Percentiles rank a stretch among this genome's conserved stretches.
phyloP scores from a whole-genome alignment of 2,113 vertebrate genomes.

The Notarius quadriscutis region DNA sequence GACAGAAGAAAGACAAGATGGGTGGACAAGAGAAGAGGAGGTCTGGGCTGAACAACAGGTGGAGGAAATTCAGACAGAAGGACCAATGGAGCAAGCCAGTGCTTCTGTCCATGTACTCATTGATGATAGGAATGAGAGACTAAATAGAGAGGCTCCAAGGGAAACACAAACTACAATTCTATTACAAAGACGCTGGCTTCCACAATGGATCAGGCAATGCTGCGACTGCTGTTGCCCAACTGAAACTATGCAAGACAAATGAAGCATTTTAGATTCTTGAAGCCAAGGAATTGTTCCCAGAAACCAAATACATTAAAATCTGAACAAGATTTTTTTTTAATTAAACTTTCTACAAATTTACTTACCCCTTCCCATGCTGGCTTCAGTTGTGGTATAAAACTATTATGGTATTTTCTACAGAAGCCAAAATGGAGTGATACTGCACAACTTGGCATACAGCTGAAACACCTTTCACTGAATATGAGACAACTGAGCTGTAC shows the following conservation, averaged over 20 bases:
- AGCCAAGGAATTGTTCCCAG: neutral
- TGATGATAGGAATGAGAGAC: neutral
- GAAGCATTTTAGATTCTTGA: conserved; percentile 3
- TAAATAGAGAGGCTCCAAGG: neutral
- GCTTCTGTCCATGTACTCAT: conserved; percentile 3
- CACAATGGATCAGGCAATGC: conserved; percentile 46
- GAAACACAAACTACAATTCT: neutral
- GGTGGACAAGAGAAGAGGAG: neutral
- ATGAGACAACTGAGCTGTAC: neutral
- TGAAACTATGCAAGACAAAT: conserved; percentile 24
- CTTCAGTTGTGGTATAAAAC: neutral
- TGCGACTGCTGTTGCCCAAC: conserved; percentile 35
- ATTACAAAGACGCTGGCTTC: conserved; percentile 38
- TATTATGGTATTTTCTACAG: neutral
- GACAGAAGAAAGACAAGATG: neutral
- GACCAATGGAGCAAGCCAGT: neutral
- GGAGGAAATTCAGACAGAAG: conserved; percentile 14
- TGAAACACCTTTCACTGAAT: neutral
- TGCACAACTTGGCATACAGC: neutral
- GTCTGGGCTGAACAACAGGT: neutral
- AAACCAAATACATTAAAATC: neutral
- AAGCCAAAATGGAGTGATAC: neutral
- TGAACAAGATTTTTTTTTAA: neutral
- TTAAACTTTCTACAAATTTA: neutral
- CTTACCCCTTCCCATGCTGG: neutral